These are phyloP conservation scores for Chiridota heheva DNA, from an alignment of 35 echinoderm and acorn worm species.

Conservation along the genomic window DNA sequence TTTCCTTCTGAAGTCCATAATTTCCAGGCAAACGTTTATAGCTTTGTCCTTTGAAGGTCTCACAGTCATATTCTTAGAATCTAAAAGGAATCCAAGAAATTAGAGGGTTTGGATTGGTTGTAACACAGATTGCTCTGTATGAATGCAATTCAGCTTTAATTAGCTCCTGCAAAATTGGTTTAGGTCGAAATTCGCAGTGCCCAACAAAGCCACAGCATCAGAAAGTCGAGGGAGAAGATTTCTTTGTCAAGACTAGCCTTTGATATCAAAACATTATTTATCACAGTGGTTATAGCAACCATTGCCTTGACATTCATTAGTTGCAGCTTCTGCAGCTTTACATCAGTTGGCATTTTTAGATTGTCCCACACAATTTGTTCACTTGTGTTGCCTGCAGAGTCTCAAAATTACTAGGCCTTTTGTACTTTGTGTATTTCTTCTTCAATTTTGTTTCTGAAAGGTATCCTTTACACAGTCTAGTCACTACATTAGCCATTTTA, in stretches of 20 bases:
- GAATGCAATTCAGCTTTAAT: slow-evolving; percentile 7
- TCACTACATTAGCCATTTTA: too few relatives aligned
- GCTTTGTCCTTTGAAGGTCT: too few relatives aligned
- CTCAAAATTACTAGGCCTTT: background rate
- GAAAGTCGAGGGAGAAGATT: background rate
- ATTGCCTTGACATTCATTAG: background rate
- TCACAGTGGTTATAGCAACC: background rate
- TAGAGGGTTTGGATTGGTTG: background rate
- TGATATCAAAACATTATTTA: background rate
- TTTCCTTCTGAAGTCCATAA: too few relatives aligned
- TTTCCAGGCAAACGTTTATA: too few relatives aligned
- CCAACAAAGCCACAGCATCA: background rate
- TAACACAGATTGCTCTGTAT: background rate
- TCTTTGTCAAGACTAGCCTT: background rate
- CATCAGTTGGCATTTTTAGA: background rate
- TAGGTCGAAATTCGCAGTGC: background rate
- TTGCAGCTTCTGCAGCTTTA: background rate
- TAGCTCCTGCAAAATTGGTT: background rate
- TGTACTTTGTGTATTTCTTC: background rate
- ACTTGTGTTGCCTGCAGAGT: background rate
- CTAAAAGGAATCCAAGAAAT: too few relatives aligned
- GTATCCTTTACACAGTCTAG: too few relatives aligned
- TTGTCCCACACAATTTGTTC: background rate
- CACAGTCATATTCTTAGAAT: too few relatives aligned
- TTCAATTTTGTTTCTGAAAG: background rate